Evolutionary conservation across 2,888 invertebrate genomes (phyloP).

Genomic region (Torymus aiolomorphi): DNA sequence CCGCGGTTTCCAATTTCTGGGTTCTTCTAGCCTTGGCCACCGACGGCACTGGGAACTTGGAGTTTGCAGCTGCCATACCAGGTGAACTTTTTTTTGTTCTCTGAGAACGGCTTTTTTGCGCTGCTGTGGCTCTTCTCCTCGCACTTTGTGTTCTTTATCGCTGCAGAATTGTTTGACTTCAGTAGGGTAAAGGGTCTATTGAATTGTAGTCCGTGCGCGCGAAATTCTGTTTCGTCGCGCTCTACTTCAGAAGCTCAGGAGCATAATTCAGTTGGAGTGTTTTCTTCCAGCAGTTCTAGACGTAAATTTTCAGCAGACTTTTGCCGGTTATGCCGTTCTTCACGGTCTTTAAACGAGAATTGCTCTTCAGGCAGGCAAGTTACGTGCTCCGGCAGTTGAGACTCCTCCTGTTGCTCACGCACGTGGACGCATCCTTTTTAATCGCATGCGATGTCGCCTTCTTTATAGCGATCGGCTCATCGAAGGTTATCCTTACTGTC

Average conservation of each 20-base stretch:
- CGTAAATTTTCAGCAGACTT: conserved; percentile 62
- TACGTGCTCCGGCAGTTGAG: conserved; percentile 45
- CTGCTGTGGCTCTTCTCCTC: neutral
- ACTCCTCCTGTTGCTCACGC: conserved; percentile 51
- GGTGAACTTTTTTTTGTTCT: conserved; percentile 51
- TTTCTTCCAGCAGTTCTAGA: conserved; percentile 64
- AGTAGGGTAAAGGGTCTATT: neutral
- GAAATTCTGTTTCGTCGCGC: neutral
- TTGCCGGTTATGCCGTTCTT: neutral
- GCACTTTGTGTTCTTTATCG: neutral
- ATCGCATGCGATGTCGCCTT: neutral
- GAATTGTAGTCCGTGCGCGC: neutral
- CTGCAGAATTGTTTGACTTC: neutral
- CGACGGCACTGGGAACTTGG: neutral
- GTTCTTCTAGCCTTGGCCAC: conserved; percentile 13
- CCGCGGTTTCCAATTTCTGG: no score
- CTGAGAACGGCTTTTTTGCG: conserved; percentile 3
- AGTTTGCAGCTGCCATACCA: conserved; percentile 56
- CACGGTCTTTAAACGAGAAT: conserved; percentile 3
- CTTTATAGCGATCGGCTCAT: no score
- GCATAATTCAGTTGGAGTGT: neutral
- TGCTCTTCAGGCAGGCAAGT: conserved; percentile 15
- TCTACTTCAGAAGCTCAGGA: neutral
- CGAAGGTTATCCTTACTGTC: conserved; percentile 7
- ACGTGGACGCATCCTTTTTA: conserved; percentile 14